Conservation (phyloP, 2,797 vertebrate genomes). For the Leucoraja ocellata region DNA sequence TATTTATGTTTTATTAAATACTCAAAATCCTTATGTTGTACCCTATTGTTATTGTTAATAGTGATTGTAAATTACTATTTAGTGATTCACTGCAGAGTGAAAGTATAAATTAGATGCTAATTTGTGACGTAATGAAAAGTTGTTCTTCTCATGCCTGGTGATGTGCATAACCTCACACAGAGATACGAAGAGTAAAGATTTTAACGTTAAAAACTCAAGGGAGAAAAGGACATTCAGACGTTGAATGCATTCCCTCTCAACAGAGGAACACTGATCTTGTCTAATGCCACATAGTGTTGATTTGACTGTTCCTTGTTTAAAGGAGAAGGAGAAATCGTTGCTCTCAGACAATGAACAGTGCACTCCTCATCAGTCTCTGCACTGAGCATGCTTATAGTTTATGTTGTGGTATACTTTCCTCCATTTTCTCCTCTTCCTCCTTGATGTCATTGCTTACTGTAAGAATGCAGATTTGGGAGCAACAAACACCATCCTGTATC, state of each 20-base stretch:
- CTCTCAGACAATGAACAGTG: neutral
- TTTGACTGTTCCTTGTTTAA: neutral
- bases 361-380: neutral
- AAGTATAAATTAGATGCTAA: neutral
- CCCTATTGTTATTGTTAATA: neutral
- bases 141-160: neutral
- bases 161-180: neutral
- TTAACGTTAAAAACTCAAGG: neutral
- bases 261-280: neutral
- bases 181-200: neutral
- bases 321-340: neutral
- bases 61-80: neutral
- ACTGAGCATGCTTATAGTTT: neutral
- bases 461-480: neutral
- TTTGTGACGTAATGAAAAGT: slow-evolving; percentile 10
- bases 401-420: neutral
- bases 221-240: neutral
- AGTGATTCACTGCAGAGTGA: neutral
- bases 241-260: neutral
- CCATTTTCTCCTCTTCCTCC: slow-evolving; percentile 11
- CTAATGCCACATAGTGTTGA: neutral
- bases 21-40: neutral
- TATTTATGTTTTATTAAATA: neutral
- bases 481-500: neutral
- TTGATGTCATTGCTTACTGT: neutral